Evolutionary conservation across 2,797 vertebrate genomes (phyloP), one percentile per base, ranked within the genome.

Genomic region (Lithobates sylvaticus): DNA sequence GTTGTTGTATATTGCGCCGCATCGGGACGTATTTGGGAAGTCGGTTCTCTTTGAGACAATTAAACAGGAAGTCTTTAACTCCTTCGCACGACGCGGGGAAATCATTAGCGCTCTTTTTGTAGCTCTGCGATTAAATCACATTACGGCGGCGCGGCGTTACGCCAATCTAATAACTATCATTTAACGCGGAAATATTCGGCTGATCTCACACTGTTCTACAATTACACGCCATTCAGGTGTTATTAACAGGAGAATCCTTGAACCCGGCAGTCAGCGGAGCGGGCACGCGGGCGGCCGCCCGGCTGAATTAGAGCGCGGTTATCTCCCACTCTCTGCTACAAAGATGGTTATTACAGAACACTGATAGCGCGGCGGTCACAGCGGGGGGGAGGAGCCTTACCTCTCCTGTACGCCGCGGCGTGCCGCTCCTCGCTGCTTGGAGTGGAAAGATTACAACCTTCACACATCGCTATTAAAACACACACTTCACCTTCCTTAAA

Each of bases 151-250:
- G 58, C 26, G 39, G 71, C 3, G 78, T 68, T 9, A 54, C 50
- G 58, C 27, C 68, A 10, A 50, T n/a, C 85, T 86, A 86, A 86
- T 86, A 72, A 86, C 85, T 83, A 83, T 78, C 68, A 83, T 86
- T 86, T 73, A 78, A 65, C 34, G 36, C 61, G 58, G 68, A 82
- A 39, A 65, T 82, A 78, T 76, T 61, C 79, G 2, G 1, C 79
- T 13, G 79, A 77, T 82, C 73, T 81, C 85, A 65, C 29, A 65
- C 79, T 72, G 85, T 72, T 77, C 39, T 18, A 47, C 85, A 86
- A 86, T 86, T 86, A 73, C 85, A 47, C 78, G 80, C 80, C 73
- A 65, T 78, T 82, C 39, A 78, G 80, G 67, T 82, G 34, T 82
- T 76, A 82, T 86, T 82, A 86, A 82, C 64, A 58, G 34, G 68